Base-by-base conservation (phyloP, 2,113 vertebrate genomes). In the Microcebus murinus region DNA sequence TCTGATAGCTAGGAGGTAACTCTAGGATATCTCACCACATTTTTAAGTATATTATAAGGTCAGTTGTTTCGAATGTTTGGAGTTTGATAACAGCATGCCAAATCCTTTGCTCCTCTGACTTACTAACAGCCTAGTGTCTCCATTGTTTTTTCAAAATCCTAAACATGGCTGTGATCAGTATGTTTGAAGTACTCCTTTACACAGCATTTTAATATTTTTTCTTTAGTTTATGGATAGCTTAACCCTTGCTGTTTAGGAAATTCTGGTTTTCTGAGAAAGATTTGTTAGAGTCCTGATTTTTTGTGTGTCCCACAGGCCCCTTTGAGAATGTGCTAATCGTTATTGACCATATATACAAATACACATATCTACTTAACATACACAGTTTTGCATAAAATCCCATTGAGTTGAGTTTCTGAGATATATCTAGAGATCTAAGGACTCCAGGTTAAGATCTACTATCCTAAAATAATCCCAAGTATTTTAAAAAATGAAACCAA, bases 401-500 rank as follows among this genome's bases (percentile, higher is more conserved):
- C 55, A 79, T 61, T 79, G 36, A 82, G 8, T 73, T 96, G 63
- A 92, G 13, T 71, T 80, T 95, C 45, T 96, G 81, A 90, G 59
- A 70, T 48, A 68, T 18, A 23, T 39, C 10, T 63, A 45, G 57
- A 83, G 25, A 80, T 88, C 13, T 92, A 48, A 94, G 29, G 50
- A 70, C 14, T 84, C 42, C 45, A 80, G 45, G 91, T 55, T 73
- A 90, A 95, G 55, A 93, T 5, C 67, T 84, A 9, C 80, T 92
- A 48, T 89, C 52, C 52, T 93, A 79, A 65, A 85, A 85, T 71
- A 95, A 88, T 83, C n/a, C 39, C 61, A 73, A 12, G 87, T 85
- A 89, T 82, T 96, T 96, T n/a, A 95, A 83, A 82, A 93, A 96
- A 91, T 91, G 42, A 85, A 90, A 93, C 17, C 23, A 82, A 86